Conservation (phyloP, 2,797 vertebrate genomes). For the Loriculus beryllinus region DNA sequence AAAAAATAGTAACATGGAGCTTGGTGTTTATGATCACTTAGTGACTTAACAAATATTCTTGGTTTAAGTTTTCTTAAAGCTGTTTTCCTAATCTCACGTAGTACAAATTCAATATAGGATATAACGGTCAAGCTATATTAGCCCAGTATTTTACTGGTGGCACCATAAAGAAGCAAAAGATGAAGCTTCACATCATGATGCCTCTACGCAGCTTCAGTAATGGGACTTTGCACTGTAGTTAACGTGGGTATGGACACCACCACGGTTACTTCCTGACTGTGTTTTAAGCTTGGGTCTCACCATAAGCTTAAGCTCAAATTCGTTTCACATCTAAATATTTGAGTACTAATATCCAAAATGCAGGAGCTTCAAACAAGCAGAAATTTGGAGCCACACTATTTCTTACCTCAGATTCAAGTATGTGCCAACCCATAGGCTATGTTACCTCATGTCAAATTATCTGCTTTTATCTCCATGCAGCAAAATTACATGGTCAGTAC, state of each 20-base stretch:
- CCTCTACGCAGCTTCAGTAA: neutral
- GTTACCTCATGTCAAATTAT: neutral
- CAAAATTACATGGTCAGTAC: neutral
- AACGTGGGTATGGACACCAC: neutral
- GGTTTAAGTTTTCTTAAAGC: neutral
- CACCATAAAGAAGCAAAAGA: neutral
- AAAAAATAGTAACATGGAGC: neutral
- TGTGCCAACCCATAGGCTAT: neutral
- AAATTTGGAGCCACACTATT: neutral
- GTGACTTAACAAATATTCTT: neutral
- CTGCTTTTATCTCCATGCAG: neutral
- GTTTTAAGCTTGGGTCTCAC: neutral
- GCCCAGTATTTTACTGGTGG: neutral
- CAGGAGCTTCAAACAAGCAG: neutral
- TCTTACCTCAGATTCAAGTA: neutral
- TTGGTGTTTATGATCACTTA: neutral
- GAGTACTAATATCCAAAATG: neutral
- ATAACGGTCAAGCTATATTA: neutral
- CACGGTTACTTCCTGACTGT: neutral
- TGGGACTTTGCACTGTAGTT: neutral
- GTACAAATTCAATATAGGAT: neutral
- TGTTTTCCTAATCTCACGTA: neutral
- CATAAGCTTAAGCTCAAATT: neutral
- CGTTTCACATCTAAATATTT: neutral
- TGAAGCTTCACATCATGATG: neutral